Conservation (phyloP, 2,113 vertebrate species). For the Chaetodon trifascialis region DNA sequence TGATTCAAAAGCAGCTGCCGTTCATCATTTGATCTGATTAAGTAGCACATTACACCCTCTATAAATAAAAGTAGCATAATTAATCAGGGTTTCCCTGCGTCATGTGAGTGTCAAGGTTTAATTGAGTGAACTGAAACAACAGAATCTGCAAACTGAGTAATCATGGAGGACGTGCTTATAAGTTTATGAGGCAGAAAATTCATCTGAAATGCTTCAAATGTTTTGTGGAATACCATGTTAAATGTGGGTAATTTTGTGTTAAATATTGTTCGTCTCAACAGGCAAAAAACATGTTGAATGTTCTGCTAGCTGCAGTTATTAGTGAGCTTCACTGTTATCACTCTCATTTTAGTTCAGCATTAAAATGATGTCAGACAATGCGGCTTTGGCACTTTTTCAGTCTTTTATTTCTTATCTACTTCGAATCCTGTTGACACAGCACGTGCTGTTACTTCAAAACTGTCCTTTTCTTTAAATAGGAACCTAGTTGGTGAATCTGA, state of each 20-base stretch:
- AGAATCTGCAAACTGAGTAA: not conserved
- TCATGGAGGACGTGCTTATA: not conserved
- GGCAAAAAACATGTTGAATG: not conserved
- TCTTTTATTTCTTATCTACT: not conserved
- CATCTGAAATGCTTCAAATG: not conserved
- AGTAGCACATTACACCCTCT: not conserved
- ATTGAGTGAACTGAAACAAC: slow-evolving; percentile 7
- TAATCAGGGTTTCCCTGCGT: slow-evolving; percentile 11
- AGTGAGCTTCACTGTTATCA: not conserved
- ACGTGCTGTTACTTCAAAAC: not conserved
- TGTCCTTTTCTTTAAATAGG: slow-evolving; percentile 8
- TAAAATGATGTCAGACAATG: slow-evolving; percentile 12
- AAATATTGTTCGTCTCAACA: slow-evolving; percentile 17
- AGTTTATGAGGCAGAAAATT: not conserved
- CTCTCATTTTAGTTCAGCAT: not conserved
- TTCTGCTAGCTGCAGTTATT: slow-evolving; percentile 18
- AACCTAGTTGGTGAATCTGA: not conserved
- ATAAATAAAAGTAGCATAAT: slow-evolving; percentile 20
- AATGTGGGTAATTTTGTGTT: not conserved
- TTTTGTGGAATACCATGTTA: slow-evolving; percentile 5
- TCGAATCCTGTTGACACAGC: not conserved
- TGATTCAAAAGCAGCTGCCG: not conserved
- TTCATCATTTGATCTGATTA: slow-evolving; percentile 26
- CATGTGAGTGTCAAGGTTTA: slow-evolving; percentile 1
- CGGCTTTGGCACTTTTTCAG: slow-evolving; percentile 5